Conservation (phyloP, 2,888 invertebrate genomes). For the Parelbella ahira region DNA sequence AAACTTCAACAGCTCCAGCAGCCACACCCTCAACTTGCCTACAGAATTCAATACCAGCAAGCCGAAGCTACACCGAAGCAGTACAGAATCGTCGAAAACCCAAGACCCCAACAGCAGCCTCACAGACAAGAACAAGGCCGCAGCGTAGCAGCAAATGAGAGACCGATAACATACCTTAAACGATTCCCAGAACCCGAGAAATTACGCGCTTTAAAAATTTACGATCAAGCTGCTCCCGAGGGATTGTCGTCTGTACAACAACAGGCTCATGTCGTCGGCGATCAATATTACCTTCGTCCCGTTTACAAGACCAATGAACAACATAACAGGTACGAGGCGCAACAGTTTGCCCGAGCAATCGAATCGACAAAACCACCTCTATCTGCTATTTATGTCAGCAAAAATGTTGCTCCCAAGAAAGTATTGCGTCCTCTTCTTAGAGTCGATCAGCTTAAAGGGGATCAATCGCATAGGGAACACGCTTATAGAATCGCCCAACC, state of each 20-base stretch:
- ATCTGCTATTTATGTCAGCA: slow-evolving; percentile 68
- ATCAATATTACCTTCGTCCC: slow-evolving; percentile 65
- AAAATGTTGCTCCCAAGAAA: slow-evolving; percentile 61
- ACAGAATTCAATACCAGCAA: slow-evolving; percentile 63
- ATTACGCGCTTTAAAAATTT: slow-evolving; percentile 57
- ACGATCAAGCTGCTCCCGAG: slow-evolving; percentile 53
- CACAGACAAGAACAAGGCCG: slow-evolving; percentile 58
- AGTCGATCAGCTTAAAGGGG: slow-evolving; percentile 38
- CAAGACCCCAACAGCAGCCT: slow-evolving; percentile 38
- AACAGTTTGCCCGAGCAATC: slow-evolving; percentile 46
- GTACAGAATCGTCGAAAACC: slow-evolving; percentile 59
- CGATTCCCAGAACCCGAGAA: slow-evolving; percentile 65
- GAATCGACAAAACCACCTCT: slow-evolving; percentile 62
- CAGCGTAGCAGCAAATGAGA: slow-evolving; percentile 53
- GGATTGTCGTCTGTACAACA: slow-evolving; percentile 43
- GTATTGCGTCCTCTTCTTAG: slow-evolving; percentile 44
- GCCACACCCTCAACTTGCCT: slow-evolving; percentile 46
- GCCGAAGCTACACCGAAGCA: slow-evolving; percentile 66
- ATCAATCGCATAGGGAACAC: slow-evolving; percentile 35
- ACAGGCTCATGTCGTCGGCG: slow-evolving; percentile 48
- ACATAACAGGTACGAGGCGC: slow-evolving; percentile 52
- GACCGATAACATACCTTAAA: slow-evolving; percentile 65
- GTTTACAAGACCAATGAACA: slow-evolving; percentile 61
- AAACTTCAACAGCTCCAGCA: slow-evolving; percentile 57
- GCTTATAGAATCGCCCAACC: slow-evolving; percentile 37